Percentiles rank a stretch among this genome's conserved stretches.
These are phyloP conservation scores for Pegoplata infirma DNA, from an alignment of 2,888 invertebrate genomes.

Conservation along the genomic window DNA sequence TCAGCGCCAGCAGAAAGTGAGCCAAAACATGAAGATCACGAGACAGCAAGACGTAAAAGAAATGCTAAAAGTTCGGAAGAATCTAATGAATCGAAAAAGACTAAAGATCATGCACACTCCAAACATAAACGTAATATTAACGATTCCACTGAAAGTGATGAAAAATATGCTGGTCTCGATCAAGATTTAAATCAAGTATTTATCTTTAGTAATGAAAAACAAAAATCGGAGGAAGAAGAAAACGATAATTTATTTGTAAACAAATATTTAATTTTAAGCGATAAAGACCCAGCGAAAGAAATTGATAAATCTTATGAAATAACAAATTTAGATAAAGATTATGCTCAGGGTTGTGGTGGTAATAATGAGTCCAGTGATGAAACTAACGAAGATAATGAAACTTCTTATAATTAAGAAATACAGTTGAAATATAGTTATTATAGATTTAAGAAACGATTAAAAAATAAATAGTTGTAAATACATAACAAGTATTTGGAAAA, in stretches of 20 bases:
- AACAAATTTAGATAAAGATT: slow-evolving; percentile 67
- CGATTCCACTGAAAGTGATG: background rate
- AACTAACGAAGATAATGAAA: slow-evolving; percentile 70
- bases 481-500: no score
- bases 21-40: background rate
- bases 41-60: background rate
- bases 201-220: slow-evolving; percentile 34
- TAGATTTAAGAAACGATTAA: no score
- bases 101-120: no score
- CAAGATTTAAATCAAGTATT: slow-evolving; percentile 32
- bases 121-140: background rate
- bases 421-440: no score
- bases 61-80: background rate
- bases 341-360: slow-evolving; percentile 71
- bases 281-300: background rate
- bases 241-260: no score
- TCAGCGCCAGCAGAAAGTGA: background rate
- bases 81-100: background rate
- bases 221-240: slow-evolving; percentile 2
- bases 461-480: no score
- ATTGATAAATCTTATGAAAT: slow-evolving; percentile 1
- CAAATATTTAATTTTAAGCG: background rate
- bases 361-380: slow-evolving; percentile 63
- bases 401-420: no score
- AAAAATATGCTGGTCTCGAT: background rate